These are phyloP conservation scores for Leptopilina clavipes DNA, from an alignment of 1,140 invertebrate species.

Conservation along the genomic window DNA sequence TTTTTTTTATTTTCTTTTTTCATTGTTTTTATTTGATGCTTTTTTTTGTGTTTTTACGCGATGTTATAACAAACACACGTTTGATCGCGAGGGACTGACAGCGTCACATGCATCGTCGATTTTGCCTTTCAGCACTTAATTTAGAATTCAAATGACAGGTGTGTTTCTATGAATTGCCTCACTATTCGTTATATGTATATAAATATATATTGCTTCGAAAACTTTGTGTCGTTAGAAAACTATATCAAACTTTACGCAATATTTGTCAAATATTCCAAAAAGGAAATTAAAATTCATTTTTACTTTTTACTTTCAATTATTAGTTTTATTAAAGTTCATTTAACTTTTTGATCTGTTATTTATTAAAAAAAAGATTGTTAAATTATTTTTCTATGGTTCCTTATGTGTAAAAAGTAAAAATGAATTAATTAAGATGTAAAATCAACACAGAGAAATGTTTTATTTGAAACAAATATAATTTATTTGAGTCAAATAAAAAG, in stretches of 20 bases:
- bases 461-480: no score
- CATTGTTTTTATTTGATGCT: background rate
- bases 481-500: no score
- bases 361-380: no score
- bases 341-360: no score
- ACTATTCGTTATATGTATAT: background rate
- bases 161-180: background rate
- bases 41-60: background rate
- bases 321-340: no score
- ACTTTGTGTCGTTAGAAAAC: background rate
- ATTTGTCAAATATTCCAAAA: no score
- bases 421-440: no score
- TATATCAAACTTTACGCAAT: background rate
- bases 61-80: slow-evolving; percentile 1
- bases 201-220: background rate
- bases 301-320: no score
- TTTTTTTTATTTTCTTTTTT: background rate
- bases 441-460: no score
- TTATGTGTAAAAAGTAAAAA: no score
- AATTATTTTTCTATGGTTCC: no score
- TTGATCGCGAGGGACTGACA: background rate
- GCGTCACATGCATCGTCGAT: background rate
- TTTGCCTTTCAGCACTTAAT: background rate
- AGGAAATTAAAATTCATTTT: no score
- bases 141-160: background rate